Percentiles rank a stretch among this genome's conserved stretches.
These are phyloP conservation scores for Drosophila leontia DNA, from an alignment of 1,140 invertebrate species.

Conservation along the genomic window DNA sequence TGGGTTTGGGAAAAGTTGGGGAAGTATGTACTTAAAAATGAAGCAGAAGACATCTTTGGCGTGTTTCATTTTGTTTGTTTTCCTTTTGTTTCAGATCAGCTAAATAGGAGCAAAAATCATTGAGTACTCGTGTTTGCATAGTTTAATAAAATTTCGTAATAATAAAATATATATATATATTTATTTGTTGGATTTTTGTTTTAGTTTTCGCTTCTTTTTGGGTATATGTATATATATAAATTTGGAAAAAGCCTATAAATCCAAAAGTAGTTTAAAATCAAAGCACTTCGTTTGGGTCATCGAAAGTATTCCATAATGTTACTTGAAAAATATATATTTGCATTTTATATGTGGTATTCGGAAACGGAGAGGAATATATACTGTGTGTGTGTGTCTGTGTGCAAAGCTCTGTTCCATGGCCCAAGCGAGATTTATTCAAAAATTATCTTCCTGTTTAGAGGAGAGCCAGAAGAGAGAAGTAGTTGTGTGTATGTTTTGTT, in stretches of 20 bases:
- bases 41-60: constrained; percentile 83
- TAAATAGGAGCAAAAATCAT: constrained; percentile 81
- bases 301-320: constrained; percentile 40
- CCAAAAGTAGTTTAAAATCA: constrained; percentile 72
- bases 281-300: constrained; percentile 64
- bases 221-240: constrained; percentile 70
- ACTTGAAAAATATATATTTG: constrained; percentile 31
- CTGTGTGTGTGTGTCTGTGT: constrained; percentile 11
- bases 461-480: constrained; percentile 70
- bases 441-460: constrained; percentile 50
- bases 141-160: constrained; percentile 80
- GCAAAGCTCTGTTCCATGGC: constrained; percentile 52
- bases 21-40: constrained; percentile 72
- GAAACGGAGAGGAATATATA: constrained; percentile 40
- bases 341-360: constrained; percentile 22
- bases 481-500: constrained; percentile 39
- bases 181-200: constrained; percentile 31
- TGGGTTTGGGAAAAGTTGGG: constrained; percentile 7
- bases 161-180: constrained; percentile 76
- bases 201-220: constrained; percentile 36
- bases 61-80: constrained; percentile 49
- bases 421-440: constrained; percentile 54
- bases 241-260: constrained; percentile 80
- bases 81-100: constrained; percentile 59
- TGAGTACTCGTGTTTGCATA: constrained; percentile 76